Evolutionary conservation across 2,888 invertebrate species (phyloP).

Genomic region (Ypsolopha scabrella): DNA sequence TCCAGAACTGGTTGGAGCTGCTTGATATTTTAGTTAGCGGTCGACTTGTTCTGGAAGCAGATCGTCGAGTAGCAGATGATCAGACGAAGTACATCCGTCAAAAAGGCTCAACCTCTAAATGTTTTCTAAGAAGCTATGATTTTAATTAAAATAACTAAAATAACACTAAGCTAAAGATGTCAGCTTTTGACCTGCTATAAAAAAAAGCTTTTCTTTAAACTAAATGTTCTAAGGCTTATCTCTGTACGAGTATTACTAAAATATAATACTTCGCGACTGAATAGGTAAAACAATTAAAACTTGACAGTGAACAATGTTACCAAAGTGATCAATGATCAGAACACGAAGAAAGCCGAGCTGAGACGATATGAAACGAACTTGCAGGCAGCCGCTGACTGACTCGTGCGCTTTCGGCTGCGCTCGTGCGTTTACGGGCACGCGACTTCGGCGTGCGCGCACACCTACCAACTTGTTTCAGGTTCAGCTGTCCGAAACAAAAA

Average conservation of each 20-base stretch:
- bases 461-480: conserved; percentile 21
- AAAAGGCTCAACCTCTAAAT: background rate
- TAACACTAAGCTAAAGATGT: too few species aligned
- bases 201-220: too few species aligned
- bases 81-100: conserved; percentile 1
- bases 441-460: conserved; percentile 42
- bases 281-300: background rate
- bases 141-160: too few species aligned
- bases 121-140: too few species aligned
- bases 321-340: background rate
- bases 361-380: background rate
- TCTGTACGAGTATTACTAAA: too few species aligned
- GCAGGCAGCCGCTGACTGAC: background rate
- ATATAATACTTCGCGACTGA: background rate
- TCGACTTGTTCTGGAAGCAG: conserved; percentile 1
- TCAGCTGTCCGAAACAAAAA: conserved; percentile 12
- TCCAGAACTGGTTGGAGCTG: conserved; percentile 17
- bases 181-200: too few species aligned
- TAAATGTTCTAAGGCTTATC: too few species aligned
- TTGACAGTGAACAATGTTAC: background rate
- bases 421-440: conserved; percentile 57
- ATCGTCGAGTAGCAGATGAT: too few species aligned
- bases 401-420: conserved; percentile 39
- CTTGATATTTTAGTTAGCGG: conserved; percentile 11
- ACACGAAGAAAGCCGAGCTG: background rate